phyloP scores from a whole-genome alignment of 2,113 vertebrate genomes.

The Dasypus novemcinctus region DNA sequence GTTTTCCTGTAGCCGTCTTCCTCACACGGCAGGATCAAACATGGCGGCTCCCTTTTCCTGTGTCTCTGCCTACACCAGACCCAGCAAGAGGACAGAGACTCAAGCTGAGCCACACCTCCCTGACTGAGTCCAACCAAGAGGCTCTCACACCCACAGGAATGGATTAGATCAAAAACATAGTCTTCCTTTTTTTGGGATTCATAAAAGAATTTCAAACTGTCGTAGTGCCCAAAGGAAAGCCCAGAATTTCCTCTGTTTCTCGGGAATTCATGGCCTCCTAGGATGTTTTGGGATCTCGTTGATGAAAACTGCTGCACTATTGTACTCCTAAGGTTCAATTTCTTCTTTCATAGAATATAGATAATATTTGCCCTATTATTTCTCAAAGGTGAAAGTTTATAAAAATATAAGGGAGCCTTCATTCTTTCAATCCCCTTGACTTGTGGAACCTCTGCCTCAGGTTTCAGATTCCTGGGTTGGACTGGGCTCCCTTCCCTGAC shows the following conservation, averaged over 20 bases:
- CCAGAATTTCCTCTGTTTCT: not conserved
- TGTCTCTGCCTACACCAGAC: too few relatives aligned
- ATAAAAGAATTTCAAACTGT: too few relatives aligned
- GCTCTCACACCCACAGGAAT: too few relatives aligned
- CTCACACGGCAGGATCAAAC: too few relatives aligned
- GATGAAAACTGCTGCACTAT: not conserved
- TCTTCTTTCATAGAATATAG: not conserved
- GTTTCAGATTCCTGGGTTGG: not conserved
- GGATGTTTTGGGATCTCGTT: not conserved
- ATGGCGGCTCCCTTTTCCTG: too few relatives aligned
- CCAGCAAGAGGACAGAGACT: too few relatives aligned
- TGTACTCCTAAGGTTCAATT: not conserved
- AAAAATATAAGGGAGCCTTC: not conserved
- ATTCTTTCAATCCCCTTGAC: fast-evolving
- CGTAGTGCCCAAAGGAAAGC: not conserved
- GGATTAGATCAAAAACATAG: too few relatives aligned
- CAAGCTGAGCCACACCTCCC: too few relatives aligned
- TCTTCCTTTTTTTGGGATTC: too few relatives aligned
- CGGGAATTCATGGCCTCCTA: not conserved
- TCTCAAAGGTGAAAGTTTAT: not conserved
- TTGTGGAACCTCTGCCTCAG: too few relatives aligned
- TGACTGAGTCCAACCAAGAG: too few relatives aligned
- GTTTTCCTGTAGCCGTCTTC: too few relatives aligned
- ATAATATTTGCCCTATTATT: not conserved
- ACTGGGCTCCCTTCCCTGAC: not conserved